A percentile compares a stretch with the other conserved stretches of the same genome.
Evolutionary conservation across 2,797 vertebrate species (phyloP).

Genomic region (Micrastur ruficollis): DNA sequence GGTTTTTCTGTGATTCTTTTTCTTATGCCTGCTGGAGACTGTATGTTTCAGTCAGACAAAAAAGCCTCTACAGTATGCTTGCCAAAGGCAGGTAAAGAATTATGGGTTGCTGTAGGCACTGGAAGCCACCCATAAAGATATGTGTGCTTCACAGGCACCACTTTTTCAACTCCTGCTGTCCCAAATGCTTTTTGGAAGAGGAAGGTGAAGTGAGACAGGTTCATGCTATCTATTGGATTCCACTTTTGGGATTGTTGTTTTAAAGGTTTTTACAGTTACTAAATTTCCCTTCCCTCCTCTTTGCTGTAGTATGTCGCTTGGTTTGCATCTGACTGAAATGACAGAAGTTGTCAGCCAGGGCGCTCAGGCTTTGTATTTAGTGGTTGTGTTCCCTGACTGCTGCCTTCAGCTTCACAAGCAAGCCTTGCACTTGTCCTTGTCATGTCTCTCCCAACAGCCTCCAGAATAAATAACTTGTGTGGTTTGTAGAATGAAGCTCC

Average conservation of each 20-base stretch:
- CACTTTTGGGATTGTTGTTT: not conserved
- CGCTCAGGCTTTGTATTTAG: not conserved
- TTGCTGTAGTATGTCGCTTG: not conserved
- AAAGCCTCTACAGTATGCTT: not conserved
- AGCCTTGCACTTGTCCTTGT: not conserved
- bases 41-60: not conserved
- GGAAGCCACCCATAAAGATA: not conserved
- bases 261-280: not conserved
- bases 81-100: not conserved
- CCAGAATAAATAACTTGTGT: not conserved
- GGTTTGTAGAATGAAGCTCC: not conserved
- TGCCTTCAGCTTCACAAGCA: not conserved
- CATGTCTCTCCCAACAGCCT: not conserved
- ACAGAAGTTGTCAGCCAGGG: not conserved
- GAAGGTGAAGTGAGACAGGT: not conserved
- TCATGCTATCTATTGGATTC: not conserved
- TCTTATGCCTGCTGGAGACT: not conserved
- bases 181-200: not conserved
- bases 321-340: not conserved
- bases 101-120: not conserved
- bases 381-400: not conserved
- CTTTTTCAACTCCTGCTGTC: not conserved
- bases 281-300: not conserved
- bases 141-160: not conserved
- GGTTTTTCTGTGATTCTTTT: not conserved